Evolutionary conservation across 2,113 vertebrate genomes (phyloP), one percentile per base, ranked within the genome.

Genomic region (Chauna torquata): DNA sequence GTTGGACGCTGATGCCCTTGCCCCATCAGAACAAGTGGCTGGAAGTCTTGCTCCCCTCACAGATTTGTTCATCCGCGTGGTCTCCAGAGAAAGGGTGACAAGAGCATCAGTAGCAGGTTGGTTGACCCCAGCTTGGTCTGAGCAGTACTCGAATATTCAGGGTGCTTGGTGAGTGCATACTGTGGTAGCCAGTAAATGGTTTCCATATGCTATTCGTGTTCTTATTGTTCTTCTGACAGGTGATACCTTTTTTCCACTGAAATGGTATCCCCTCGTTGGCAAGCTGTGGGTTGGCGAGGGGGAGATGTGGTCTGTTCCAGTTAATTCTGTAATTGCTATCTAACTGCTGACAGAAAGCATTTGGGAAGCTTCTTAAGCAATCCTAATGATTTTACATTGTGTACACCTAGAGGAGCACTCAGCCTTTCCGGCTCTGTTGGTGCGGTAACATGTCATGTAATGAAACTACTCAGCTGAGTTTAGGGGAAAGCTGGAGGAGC

Each of bases 241-340:
- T 58, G 88, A 91, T 75, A 68, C 71, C 45, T 90, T 83, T 94
- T 95, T 95, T 89, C 90, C 77, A 16, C 9, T 91, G 76, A 80
- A 80, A 97, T 66, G 72, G 28, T 89, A 85, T 90, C 87, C 86
- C 8, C 16, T 45, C 3, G 0, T 23, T 92, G 91, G 84, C 96
- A 90, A 62, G 65, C 58, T 74, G 62, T 11, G 1, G 64, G 86
- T 85, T 71, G 92, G 72, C 4, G 3, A 58, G 25, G 76, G 42
- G 59, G 30, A 92, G 66, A 82, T 5, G 5, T 49, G 68, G 66
- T 68, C 62, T 47, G 40, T 69, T 91, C 86, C 94, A 95, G 82
- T 69, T 88, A 88, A 94, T 92, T 93, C 94, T 94, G 36, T 94
- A 93, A 92, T 94, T 92, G 89, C 85, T n/a, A 85, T 95, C 81